Conservation (phyloP, 2,797 vertebrate species). For the Sebastolobus altivelis region DNA sequence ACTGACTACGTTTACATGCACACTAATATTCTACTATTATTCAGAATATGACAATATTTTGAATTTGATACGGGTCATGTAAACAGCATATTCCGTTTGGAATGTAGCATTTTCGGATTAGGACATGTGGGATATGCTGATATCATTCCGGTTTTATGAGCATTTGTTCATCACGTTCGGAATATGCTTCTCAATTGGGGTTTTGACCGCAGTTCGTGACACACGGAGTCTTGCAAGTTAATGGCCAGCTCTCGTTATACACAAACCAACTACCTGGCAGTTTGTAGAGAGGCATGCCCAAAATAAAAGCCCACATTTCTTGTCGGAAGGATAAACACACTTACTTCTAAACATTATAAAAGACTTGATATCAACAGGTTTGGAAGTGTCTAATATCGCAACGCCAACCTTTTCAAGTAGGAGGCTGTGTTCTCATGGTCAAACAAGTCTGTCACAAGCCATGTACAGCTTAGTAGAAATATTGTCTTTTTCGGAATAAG, state of each 20-base stretch:
- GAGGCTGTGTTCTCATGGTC: neutral
- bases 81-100: neutral
- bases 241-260: neutral
- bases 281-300: neutral
- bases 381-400: neutral
- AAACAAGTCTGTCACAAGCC: neutral
- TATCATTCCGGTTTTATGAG: neutral
- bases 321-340: neutral
- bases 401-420: neutral
- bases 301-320: neutral
- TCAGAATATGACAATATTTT: neutral
- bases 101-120: no score
- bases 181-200: neutral
- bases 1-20: neutral
- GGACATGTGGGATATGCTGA: neutral
- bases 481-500: neutral
- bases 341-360: neutral
- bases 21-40: neutral
- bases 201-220: neutral
- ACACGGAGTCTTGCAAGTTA: neutral
- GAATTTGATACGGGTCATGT: neutral
- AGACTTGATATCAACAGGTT: neutral
- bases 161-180: neutral
- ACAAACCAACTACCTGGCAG: neutral
- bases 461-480: neutral